Evolutionary conservation across 2,113 vertebrate species (phyloP), one percentile per base, ranked within the genome.

Genomic region (Hystrix brachyura): DNA sequence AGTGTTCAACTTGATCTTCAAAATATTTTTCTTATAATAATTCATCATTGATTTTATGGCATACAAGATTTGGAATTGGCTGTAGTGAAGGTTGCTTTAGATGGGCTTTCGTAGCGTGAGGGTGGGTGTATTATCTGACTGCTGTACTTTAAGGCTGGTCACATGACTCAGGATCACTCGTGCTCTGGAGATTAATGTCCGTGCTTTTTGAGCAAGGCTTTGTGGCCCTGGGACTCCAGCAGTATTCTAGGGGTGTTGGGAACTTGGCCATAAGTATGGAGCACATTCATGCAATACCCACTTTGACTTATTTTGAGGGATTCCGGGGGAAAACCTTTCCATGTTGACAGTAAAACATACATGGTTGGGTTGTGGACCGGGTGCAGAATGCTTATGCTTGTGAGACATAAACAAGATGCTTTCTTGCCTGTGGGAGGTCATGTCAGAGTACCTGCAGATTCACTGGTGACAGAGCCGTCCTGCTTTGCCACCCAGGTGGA

Each of bases 11-110:
- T 29, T 85, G 34, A 11, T 60, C 25, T 94, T 84, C 14, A 67
- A 15, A 51, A 46, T 5, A 48, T 79, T 83, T 89, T 93, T 84
- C 32, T 59, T 92, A 48, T 14, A 85, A 17, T 81, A 72, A 94
- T 95, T 94, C 29, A 46, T 62, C 46, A 85, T 87, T 48, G 21
- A 25, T 93, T 79, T 78, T 90, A 57, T 53, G 69, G 32, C 57
- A 65, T 11, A 14, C 13, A 90, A 92, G 80, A 18, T 27, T 18
- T 94, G 64, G 10, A 9, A 29, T 18, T 89, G 18, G 65, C 59
- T 81, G n/a, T 15, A 12, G 43, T 25, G 23, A 60, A 62, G 78
- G 2, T 93, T 86, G 4, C 34, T 69, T 84, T 94, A 15, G 4
- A 84, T 92, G 0, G 62, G n/a, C 19, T 84, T 3, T n/a, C 6